These are phyloP conservation scores for Diachrysia chrysitis DNA, from an alignment of 2,888 invertebrate genomes.

Conservation along the genomic window DNA sequence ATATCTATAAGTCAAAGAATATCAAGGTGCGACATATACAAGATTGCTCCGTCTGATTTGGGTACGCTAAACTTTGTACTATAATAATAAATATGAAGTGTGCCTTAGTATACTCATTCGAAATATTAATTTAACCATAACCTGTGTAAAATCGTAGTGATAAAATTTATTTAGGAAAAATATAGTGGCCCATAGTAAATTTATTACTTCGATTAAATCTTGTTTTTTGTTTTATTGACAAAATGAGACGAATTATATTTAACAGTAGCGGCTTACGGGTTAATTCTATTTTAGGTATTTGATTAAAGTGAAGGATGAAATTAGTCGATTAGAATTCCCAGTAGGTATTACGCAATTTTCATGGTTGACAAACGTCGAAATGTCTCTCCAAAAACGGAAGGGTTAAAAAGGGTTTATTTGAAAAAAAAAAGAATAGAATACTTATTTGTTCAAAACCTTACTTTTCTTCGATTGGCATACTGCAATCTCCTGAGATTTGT, in stretches of 20 bases:
- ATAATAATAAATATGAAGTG: no score
- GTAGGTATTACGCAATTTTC: background rate
- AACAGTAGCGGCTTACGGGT: background rate
- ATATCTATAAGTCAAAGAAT: background rate
- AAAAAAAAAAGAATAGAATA: background rate
- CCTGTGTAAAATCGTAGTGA: no score
- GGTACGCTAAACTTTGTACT: background rate
- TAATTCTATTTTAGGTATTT: background rate
- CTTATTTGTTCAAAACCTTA: background rate
- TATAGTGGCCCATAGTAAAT: no score
- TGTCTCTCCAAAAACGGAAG: background rate
- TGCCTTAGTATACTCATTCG: no score
- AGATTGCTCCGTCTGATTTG: background rate
- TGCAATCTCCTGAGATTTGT: no score
- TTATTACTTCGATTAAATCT: no score
- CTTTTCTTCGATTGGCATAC: background rate
- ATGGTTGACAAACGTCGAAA: background rate
- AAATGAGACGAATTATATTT: no score
- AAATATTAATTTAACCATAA: no score
- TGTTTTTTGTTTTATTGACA: no score
- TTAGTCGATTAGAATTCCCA: constrained; percentile 1
- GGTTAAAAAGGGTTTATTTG: background rate
- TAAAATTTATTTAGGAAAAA: no score
- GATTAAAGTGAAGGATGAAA: background rate
- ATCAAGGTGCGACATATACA: background rate